Base-by-base conservation (phyloP, 2,888 invertebrate species). In the Trachelus stipa region DNA sequence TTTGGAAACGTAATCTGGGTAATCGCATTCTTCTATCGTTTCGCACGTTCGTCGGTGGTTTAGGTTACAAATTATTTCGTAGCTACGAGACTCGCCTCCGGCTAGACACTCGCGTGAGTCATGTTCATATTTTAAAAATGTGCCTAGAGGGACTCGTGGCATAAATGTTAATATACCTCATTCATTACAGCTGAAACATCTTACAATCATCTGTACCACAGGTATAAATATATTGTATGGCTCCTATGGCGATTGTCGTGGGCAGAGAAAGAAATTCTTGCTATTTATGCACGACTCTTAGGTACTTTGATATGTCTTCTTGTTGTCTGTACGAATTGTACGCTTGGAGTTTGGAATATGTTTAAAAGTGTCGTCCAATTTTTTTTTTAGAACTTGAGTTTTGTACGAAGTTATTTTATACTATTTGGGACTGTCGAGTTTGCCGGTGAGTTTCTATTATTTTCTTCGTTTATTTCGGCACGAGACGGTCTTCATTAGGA, bases 141-240 rank as follows among this genome's bases (percentile, higher is more conserved):
- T 12, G 34, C 74, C 74, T 35, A 30, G 56, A 56, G 31, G 74
- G 74, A 6, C 71, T 31, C 71, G 71, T 34, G 71, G 71, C 33
- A 34, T 71, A 71, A 31, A 71, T 74, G 74, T 34, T 74, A 74
- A 74, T 74, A 74, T 74, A 35, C 35, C 74, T 74, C 74, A 37
- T 74, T 74, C 34, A 34, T 74, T 37, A 74, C 23, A n/a, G 71
- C 71, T 23, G 23, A 56, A 56, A 31, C 71, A 33, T 31, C 71
- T 31, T 34, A 34, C 71, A 71, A 23, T 23, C 30, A 3, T 31
- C 71, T 15, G 30, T 71, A 23, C 34, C 12, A 31, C 9, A 23
- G 34, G 31, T 71, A 34, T 71, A 71, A 56, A 56, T 23, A 56
- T 56, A 9, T 56, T 56, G 56, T 56, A 56, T 56, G 9, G 56